Base-by-base conservation (phyloP, 2,113 vertebrate species). In the Dipodomys ordii region DNA sequence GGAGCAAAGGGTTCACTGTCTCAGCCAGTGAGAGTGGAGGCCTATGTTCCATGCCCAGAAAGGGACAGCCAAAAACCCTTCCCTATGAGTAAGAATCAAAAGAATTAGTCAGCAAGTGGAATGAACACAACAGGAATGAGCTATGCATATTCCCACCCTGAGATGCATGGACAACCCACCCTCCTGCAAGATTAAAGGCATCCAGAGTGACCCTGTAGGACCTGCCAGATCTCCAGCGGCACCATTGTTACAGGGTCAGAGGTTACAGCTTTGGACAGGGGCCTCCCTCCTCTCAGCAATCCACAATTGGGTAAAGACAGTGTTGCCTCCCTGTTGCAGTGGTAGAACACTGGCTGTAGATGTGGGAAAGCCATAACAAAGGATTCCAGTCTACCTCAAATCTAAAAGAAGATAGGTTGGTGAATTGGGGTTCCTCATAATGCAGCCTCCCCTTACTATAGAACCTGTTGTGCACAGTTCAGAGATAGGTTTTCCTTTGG, bases 241-340 rank as follows among this genome's bases (percentile, higher is more conserved):
- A 94, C 32, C 4, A 6, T 44, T 83, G 96, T 85, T 68, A n/a
- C 62, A 89, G 83, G 74, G 89, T 95, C 72, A 79, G 87, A 85
- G 53, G 88, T 97, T 96, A 80, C 92, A 89, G 77, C 57, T 96
- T 79, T 76, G 90, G 90, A 87, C 89, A 96, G 81, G 90, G 93
- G 25, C 86, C 93, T 96, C 94, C 77, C 65, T 95, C 94, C 92
- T 87, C 57, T 91, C 88, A 96, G 72, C 94, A 84, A 76, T 83
- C 92, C 35, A 95, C 60, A 92, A 83, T 91, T 96, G 94, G 76
- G 91, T 90, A 93, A 93, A 92, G 83, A 94, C 68, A 83, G 74
- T 83, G 62, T 76, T 88, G 68, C 74, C 35, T 93, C 46, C 88
- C 53, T 86, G 3, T 60, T 90, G 69, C 83, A 57, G 92, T 84